Conservation (phyloP, 2,113 vertebrate genomes). For the Ranitomeya imitator region DNA sequence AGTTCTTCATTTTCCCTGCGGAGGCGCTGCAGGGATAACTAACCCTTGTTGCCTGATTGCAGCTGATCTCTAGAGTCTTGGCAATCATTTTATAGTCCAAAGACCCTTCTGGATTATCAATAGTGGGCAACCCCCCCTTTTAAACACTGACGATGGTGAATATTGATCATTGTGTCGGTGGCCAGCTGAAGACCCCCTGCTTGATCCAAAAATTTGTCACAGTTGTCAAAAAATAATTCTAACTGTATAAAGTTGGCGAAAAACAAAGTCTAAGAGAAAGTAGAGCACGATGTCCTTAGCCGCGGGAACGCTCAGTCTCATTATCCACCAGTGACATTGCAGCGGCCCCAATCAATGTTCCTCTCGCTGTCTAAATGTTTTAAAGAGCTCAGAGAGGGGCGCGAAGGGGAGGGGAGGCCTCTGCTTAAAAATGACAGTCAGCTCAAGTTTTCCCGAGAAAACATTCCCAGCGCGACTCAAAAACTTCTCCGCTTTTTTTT, state of each 20-base stretch:
- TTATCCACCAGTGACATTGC: constrained; percentile 57
- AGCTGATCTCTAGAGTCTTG: neutral
- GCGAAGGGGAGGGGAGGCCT: neutral
- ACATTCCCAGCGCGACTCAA: constrained; percentile 29
- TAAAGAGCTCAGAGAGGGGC: constrained; percentile 33
- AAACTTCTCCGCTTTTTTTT: constrained; percentile 35
- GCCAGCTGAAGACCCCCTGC: no score
- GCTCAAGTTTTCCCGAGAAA: constrained; percentile 15
- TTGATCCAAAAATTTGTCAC: neutral
- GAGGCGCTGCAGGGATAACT: neutral
- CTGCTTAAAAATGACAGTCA: constrained; percentile 32
- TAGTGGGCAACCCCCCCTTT: neutral
- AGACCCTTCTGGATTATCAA: neutral
- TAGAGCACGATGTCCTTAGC: constrained; percentile 44
- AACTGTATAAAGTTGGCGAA: constrained; percentile 11
- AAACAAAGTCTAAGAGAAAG: constrained; percentile 29
- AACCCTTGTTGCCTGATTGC: neutral
- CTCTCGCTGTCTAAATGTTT: constrained; percentile 42
- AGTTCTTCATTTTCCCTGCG: neutral
- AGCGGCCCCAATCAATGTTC: constrained; percentile 46
- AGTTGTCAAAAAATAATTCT: neutral
- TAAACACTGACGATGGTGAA: neutral
- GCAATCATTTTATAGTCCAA: neutral
- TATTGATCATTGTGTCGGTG: neutral
- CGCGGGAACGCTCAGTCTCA: constrained; percentile 48